Percentiles rank a stretch among this genome's conserved stretches.
Conservation (phyloP, 92 coral and sea anemone genomes). For the Parazoanthus atlanticus region DNA sequence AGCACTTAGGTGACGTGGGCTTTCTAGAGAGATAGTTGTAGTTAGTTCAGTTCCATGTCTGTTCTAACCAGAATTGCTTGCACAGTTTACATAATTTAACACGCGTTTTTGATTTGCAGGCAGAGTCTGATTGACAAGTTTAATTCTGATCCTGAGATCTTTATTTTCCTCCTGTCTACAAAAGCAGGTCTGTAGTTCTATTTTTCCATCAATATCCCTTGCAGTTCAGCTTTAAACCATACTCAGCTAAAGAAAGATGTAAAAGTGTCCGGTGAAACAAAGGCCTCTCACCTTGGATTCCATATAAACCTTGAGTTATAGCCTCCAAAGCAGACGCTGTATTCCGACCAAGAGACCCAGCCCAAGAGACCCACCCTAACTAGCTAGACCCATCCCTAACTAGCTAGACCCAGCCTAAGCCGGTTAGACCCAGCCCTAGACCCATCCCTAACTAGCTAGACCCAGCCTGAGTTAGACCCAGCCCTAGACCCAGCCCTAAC, state of each 20-base stretch:
- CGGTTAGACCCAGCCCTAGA: background rate
- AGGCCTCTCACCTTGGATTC: background rate
- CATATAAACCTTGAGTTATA: too few relatives aligned
- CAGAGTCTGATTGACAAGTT: slow-evolving; percentile 87
- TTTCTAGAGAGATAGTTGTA: too few relatives aligned
- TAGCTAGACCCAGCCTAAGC: background rate
- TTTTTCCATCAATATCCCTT: background rate
- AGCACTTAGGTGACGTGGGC: too few relatives aligned
- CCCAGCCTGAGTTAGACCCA: background rate
- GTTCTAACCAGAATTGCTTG: background rate
- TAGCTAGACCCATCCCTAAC: too few relatives aligned
- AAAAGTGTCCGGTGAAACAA: too few relatives aligned
- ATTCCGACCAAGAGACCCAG: too few relatives aligned
- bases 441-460: too few relatives aligned
- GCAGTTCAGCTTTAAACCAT: background rate
- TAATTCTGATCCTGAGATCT: slow-evolving; percentile 74
- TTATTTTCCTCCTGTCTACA: slow-evolving; percentile 93
- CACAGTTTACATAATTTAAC: background rate
- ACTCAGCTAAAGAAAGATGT: background rate
- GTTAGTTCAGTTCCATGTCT: background rate
- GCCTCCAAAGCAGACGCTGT: background rate
- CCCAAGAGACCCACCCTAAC: too few relatives aligned
- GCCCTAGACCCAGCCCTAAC: background rate
- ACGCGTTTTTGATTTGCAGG: slow-evolving; percentile 46
- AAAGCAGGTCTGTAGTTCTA: slow-evolving; percentile 76